Evolutionary conservation across 2,888 invertebrate species (phyloP).

Genomic region (Druceiella hillmani): DNA sequence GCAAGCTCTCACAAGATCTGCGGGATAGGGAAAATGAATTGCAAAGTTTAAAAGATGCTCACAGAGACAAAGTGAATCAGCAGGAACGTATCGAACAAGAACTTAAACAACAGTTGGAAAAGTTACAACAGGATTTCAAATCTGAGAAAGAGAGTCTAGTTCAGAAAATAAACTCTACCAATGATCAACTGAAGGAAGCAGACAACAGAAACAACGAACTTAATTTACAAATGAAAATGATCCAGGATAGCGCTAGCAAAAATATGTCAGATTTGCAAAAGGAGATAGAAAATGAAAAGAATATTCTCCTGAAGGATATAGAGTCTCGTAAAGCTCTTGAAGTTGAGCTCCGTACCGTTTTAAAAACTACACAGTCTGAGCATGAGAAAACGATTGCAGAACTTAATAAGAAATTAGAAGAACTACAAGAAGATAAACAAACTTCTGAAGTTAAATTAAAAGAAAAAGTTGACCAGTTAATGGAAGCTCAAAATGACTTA

Average conservation of each 20-base stretch:
- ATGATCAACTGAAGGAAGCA: conserved; percentile 36
- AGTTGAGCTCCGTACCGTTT: conserved; percentile 36
- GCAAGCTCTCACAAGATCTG: conserved; percentile 50
- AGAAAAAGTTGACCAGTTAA: conserved; percentile 46
- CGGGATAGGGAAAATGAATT: conserved; percentile 54
- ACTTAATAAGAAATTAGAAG: conserved; percentile 41
- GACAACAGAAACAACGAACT: conserved; percentile 38
- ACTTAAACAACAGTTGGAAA: conserved; percentile 43
- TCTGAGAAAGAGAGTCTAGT: conserved; percentile 37
- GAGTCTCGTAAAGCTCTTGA: conserved; percentile 38
- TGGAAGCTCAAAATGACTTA: conserved; percentile 45
- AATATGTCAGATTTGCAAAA: conserved; percentile 29
- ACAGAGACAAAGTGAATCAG: conserved; percentile 39
- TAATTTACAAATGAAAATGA: conserved; percentile 31
- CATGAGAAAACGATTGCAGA: conserved; percentile 43
- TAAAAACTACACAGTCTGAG: conserved; percentile 36
- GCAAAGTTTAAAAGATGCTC: conserved; percentile 45
- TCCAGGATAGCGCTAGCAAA: conserved; percentile 31
- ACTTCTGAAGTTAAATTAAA: conserved; percentile 45
- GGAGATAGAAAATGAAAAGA: conserved; percentile 40
- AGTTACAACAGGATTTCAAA: conserved; percentile 41
- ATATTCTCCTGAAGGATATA: conserved; percentile 40
- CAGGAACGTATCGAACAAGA: conserved; percentile 45
- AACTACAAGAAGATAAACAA: conserved; percentile 42
- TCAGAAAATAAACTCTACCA: conserved; percentile 35